phyloP scores from a whole-genome alignment of 2,797 vertebrate species.

The Platyrinchus mystaceus region DNA sequence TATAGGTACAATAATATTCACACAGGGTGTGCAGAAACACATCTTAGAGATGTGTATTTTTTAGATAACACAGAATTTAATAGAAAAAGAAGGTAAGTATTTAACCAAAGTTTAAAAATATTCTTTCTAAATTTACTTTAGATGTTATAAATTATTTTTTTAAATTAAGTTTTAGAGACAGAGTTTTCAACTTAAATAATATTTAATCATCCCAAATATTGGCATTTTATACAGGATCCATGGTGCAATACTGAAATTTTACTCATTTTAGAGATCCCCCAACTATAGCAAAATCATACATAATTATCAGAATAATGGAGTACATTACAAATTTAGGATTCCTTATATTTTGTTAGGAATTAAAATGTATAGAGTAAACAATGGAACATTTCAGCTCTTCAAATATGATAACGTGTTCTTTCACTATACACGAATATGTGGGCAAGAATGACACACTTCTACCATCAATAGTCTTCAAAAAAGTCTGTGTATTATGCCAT shows the following conservation, averaged over 20 bases:
- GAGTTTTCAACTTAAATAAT: neutral
- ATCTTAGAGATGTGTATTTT: neutral
- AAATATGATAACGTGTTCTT: neutral
- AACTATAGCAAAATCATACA: neutral
- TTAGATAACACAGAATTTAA: neutral
- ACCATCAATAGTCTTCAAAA: neutral
- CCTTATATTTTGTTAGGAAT: neutral
- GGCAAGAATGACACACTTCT: neutral
- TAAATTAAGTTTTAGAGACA: neutral
- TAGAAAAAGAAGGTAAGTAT: neutral
- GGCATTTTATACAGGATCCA: neutral
- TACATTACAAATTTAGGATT: neutral
- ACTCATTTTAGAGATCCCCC: neutral
- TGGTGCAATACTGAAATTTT: neutral
- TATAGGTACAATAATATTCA: neutral
- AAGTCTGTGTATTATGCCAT: neutral
- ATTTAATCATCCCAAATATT: neutral
- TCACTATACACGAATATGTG: neutral
- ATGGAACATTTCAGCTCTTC: neutral
- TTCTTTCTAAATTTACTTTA: neutral
- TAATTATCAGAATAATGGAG: neutral
- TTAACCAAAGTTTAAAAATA: neutral
- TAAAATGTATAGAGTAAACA: neutral
- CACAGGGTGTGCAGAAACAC: neutral
- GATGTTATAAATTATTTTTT: neutral